phyloP scores from a whole-genome alignment of 2,113 vertebrate species.

The Cyprinodon variegatus region DNA sequence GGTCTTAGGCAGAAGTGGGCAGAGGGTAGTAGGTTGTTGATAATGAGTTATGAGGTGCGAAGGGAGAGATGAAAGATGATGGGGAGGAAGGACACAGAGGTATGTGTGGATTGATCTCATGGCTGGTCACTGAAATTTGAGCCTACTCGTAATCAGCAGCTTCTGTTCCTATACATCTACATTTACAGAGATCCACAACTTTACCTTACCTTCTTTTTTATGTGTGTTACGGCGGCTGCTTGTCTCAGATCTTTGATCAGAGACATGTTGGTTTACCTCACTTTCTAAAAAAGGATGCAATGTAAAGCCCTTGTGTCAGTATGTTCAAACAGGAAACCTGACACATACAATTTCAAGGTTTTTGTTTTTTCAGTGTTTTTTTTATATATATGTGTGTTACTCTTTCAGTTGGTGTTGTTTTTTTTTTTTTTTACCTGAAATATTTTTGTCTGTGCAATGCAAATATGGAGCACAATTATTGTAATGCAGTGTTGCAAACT shows the following conservation, averaged over 20 bases:
- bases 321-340: not conserved
- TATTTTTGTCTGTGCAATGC: no score
- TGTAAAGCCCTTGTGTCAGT: not conserved
- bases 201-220: not conserved
- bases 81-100: slow-evolving; percentile 35
- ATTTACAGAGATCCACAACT: not conserved
- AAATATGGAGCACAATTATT: no score
- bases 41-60: slow-evolving; percentile 30
- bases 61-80: slow-evolving; percentile 31
- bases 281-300: not conserved
- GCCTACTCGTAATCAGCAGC: not conserved
- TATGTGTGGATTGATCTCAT: slow-evolving; percentile 10
- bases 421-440: no score
- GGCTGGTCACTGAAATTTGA: slow-evolving; percentile 8
- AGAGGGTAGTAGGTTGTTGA: slow-evolving; percentile 12
- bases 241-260: not conserved
- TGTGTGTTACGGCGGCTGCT: not conserved
- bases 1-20: slow-evolving; percentile 13
- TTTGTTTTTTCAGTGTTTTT: no score
- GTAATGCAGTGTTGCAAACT: no score
- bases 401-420: no score
- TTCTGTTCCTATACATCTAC: not conserved
- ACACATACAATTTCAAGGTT: not conserved
- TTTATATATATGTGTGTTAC: no score
- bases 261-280: not conserved